Conservation (phyloP, 2,888 invertebrate genomes). For the Tenthredo amoena region DNA sequence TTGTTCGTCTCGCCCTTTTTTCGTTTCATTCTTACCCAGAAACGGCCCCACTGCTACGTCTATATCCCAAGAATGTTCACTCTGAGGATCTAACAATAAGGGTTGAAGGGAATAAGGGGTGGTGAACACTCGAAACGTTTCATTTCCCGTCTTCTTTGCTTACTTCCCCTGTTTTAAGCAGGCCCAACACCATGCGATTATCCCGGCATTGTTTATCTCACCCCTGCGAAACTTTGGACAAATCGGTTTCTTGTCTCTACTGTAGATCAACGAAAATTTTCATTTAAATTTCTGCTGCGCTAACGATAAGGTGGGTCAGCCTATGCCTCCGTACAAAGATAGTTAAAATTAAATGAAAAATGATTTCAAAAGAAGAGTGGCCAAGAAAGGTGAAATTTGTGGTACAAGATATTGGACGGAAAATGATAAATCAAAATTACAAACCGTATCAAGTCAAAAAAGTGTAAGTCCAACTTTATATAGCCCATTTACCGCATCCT, state of each 20-base stretch:
- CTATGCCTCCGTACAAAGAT: not conserved
- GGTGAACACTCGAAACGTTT: not conserved
- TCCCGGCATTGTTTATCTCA: not conserved
- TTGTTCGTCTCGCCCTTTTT: slow-evolving; percentile 7
- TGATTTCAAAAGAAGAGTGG: not conserved
- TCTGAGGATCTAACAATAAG: not conserved
- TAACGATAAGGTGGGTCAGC: not conserved
- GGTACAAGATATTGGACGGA: not conserved
- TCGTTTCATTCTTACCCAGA: not conserved
- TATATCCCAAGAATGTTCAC: not conserved
- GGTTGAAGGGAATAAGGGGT: not conserved
- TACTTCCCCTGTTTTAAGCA: not conserved
- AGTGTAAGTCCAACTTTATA: not conserved
- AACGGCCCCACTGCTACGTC: not conserved
- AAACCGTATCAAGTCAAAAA: too few relatives aligned
- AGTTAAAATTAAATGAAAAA: not conserved
- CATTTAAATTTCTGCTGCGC: not conserved
- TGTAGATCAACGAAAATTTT: not conserved
- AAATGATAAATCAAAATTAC: not conserved
- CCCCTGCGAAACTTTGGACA: not conserved
- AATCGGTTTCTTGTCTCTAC: not conserved
- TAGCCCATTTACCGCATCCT: slow-evolving; percentile 2
- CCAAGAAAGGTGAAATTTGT: not conserved
- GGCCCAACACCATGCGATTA: not conserved
- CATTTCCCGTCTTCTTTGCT: not conserved